Percentiles rank a stretch among this genome's conserved stretches.
Evolutionary conservation across 1,140 invertebrate genomes (phyloP).

Genomic region (Leptestheria dahalacensis): DNA sequence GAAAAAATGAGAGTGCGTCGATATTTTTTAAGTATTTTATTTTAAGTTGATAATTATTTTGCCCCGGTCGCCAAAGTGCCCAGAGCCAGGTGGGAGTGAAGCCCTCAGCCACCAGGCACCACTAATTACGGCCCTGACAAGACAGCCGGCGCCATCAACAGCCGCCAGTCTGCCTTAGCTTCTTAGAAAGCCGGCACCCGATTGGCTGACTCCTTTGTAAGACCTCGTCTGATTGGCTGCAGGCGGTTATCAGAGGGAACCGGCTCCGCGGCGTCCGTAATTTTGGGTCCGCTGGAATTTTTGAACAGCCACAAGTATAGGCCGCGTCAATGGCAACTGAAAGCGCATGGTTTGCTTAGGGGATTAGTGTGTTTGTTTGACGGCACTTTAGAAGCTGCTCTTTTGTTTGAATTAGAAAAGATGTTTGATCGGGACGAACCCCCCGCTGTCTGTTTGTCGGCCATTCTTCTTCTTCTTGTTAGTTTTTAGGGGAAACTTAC

Average conservation of each 20-base stretch:
- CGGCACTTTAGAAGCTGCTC: background rate
- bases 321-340: background rate
- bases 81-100: background rate
- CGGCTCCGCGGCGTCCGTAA: too few species aligned
- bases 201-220: background rate
- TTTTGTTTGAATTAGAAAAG: background rate
- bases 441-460: background rate
- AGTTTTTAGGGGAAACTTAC: background rate
- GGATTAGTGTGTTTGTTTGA: background rate
- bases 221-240: background rate
- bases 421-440: background rate
- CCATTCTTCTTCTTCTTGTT: background rate
- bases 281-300: background rate
- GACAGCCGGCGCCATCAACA: background rate
- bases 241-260: background rate
- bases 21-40: background rate
- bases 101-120: background rate
- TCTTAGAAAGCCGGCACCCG: background rate
- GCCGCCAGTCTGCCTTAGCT: background rate
- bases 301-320: background rate
- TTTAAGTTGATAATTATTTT: background rate
- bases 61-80: background rate
- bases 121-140: background rate
- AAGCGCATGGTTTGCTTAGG: background rate
- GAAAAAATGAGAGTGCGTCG: too few species aligned